Conservation (phyloP, 2,797 vertebrate species). For the Fundulus diaphanus region DNA sequence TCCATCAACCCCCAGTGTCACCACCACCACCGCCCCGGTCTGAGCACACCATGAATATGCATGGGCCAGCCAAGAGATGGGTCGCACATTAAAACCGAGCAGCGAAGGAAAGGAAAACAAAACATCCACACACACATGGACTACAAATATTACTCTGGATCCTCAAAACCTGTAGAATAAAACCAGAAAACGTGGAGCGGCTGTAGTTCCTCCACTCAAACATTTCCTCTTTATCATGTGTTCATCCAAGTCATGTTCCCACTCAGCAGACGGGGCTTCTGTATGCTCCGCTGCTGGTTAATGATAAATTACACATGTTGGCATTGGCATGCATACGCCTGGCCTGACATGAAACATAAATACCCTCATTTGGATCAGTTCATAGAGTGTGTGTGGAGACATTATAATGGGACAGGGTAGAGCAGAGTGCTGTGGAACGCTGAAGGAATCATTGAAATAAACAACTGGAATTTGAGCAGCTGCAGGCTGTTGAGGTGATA, state of each 20-base stretch:
- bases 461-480: background rate
- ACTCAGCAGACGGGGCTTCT: slow-evolving; percentile 42
- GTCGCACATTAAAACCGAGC: slow-evolving; percentile 60
- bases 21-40: slow-evolving; percentile 82
- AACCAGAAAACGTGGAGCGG: slow-evolving; percentile 24
- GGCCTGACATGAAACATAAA: slow-evolving; percentile 60
- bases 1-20: slow-evolving; percentile 69
- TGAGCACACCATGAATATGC: slow-evolving; percentile 96
- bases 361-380: slow-evolving; percentile 57
- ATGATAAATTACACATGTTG: slow-evolving; percentile 65
- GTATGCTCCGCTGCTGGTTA: slow-evolving; percentile 51
- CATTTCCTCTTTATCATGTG: slow-evolving; percentile 49
- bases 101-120: slow-evolving; percentile 76
- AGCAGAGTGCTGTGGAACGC: background rate
- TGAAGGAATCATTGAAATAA: background rate
- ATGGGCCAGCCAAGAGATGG: slow-evolving; percentile 75
- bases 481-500: background rate
- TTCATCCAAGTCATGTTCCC: slow-evolving; percentile 68
- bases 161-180: slow-evolving; percentile 17
- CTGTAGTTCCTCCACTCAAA: slow-evolving; percentile 34
- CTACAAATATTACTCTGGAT: slow-evolving; percentile 6
- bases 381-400: slow-evolving; percentile 9
- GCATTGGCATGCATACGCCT: slow-evolving; percentile 42
- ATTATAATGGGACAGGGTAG: slow-evolving; percentile 5
- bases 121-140: slow-evolving; percentile 35